Evolutionary conservation across 2,797 vertebrate species (phyloP).

Genomic region (Rhyacichthys aspro): DNA sequence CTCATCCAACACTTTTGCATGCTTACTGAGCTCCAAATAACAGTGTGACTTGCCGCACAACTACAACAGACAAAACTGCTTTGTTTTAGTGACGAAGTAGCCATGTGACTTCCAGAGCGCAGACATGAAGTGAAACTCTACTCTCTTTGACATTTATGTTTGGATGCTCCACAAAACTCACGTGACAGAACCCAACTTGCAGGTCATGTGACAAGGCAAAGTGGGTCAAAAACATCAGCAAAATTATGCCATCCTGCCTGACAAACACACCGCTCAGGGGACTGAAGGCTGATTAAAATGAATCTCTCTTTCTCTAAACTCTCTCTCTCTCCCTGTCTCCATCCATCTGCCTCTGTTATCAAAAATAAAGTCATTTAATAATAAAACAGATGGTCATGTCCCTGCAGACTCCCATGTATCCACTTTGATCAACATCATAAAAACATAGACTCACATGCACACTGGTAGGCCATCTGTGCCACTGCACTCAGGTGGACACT

Average conservation of each 20-base stretch:
- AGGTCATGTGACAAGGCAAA: conserved; percentile 62
- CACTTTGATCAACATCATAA: conserved; percentile 58
- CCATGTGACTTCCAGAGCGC: conserved; percentile 41
- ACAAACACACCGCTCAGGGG: conserved; percentile 44
- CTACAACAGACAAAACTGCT: conserved; percentile 36
- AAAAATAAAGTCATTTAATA: conserved; percentile 47
- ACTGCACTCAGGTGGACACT: conserved; percentile 54
- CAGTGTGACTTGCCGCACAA: conserved; percentile 22
- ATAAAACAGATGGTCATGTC: conserved; percentile 58
- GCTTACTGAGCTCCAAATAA: conserved; percentile 12
- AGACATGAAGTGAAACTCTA: conserved; percentile 17
- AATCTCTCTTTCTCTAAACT: conserved; percentile 28
- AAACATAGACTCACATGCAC: conserved; percentile 16
- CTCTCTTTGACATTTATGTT: conserved; percentile 12
- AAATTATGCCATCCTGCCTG: conserved; percentile 58
- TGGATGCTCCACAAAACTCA: conserved; percentile 42
- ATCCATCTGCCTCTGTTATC: conserved; percentile 32
- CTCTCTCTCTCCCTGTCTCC: conserved; percentile 17
- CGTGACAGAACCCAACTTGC: conserved; percentile 46
- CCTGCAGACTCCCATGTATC: conserved; percentile 43
- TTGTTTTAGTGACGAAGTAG: conserved; percentile 37
- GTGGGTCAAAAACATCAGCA: conserved; percentile 71
- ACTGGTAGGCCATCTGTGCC: conserved; percentile 56
- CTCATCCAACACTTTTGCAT: conserved; percentile 7
- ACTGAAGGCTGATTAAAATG: conserved; percentile 55